Evolutionary conservation across 1,140 invertebrate genomes (phyloP).

Genomic region (Paraescarpia echinospica): DNA sequence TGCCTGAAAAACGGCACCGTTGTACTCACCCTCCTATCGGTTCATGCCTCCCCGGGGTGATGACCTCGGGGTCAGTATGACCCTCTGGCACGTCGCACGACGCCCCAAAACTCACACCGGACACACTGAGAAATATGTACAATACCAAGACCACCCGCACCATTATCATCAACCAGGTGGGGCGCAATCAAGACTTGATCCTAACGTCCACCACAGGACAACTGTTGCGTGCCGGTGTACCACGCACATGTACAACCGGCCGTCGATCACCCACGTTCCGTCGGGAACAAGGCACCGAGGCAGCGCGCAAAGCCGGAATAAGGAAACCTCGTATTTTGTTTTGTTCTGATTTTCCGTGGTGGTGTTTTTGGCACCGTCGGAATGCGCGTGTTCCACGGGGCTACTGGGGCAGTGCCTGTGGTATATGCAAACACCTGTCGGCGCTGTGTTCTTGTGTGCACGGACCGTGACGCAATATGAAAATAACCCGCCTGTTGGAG

Average conservation of each 20-base stretch:
- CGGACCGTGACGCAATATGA: background rate
- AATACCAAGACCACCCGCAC: background rate
- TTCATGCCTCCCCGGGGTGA: background rate
- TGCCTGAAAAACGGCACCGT: too few species aligned
- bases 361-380: background rate
- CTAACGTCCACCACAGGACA: too few species aligned
- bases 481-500: background rate
- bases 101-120: background rate
- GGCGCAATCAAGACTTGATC: too few species aligned
- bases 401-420: too few species aligned
- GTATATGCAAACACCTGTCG: background rate
- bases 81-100: background rate
- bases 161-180: background rate
- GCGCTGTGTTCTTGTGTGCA: background rate
- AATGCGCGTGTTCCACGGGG: too few species aligned
- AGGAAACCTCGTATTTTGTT: background rate
- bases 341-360: background rate
- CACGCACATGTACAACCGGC: too few species aligned
- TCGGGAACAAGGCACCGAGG: too few species aligned
- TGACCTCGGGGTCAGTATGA: background rate
- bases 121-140: background rate
- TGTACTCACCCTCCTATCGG: background rate
- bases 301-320: background rate
- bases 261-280: too few species aligned
- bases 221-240: background rate